Evolutionary conservation across 30 jellyfish, hydroid and myxozoan species (phyloP), one percentile per base, ranked within the genome.

Genomic region (Phacellophora camtschatica): DNA sequence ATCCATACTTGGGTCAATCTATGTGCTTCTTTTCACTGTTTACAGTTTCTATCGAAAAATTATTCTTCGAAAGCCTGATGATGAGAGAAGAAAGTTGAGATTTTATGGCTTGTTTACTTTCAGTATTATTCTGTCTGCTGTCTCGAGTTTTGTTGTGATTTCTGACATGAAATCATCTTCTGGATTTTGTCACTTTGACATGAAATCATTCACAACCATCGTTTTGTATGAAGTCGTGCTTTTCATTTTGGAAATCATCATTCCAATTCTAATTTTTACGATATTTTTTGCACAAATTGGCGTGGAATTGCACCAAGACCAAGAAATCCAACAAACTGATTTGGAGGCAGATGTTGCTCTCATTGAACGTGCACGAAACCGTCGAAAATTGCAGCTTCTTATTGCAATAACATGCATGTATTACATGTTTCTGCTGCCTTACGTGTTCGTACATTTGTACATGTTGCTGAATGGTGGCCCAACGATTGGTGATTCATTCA

Each of bases 271-370:
- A 6, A 20, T 65, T 5, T 63, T 80, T 50, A 65, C 84, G 34
- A 13, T 28, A 3, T 33, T 80, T 74, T 80, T 80, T 28, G 82
- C 66, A 16, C 91, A 27, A 41, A 34, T 80, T 16, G 91, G 91
- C 39, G 50, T 80, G 28, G 69, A 65, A 9, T 30, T 80, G 57
- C 72, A 66, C 53, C 63, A 7, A 25, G 72, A 18, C 31, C 67
- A 23, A 31, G 37, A 22, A 8, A 10, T 24, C 3, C 35, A 34
- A 32, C 70, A 63, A 18, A 63, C 30, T 2, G 84, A 80, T 11
- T 76, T 33, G 37, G 81, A 59, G n/a, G 58, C 57, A 0, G 72
- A 51, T 31, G 68, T 57, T 10, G 29, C 53, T 18, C 11, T 58
- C 4, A 36, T 76, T 15, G 70, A 39, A 18, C 74, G 43, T 15